Evolutionary conservation across 53 echinoderm and acorn worm genomes (phyloP).

Genomic region (Stichopus horrens): DNA sequence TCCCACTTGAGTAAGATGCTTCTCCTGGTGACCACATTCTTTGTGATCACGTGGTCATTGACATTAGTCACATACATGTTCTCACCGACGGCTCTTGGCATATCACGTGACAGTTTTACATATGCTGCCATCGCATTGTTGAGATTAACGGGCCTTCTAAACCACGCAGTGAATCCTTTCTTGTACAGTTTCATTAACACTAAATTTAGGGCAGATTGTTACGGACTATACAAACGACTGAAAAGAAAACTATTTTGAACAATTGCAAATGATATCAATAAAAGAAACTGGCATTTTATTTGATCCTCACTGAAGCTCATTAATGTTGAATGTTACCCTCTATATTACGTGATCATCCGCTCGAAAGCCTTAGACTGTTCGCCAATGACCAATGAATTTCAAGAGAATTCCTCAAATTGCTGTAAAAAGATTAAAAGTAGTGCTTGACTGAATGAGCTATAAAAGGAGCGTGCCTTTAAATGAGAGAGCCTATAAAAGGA

Average conservation of each 20-base stretch:
- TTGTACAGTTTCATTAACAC: neutral
- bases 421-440: too few species aligned
- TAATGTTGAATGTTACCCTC: too few species aligned
- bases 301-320: too few species aligned
- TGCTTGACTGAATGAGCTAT: too few species aligned
- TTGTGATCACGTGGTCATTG: conserved; percentile 9
- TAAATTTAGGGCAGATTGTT: neutral
- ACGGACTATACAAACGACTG: neutral
- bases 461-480: too few species aligned
- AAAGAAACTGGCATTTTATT: too few species aligned
- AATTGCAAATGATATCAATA: too few species aligned
- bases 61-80: neutral
- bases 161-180: neutral
- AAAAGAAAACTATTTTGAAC: neutral
- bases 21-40: neutral
- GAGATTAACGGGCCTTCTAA: neutral
- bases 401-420: too few species aligned
- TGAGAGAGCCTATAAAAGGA: too few species aligned
- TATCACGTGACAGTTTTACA: neutral
- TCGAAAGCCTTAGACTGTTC: too few species aligned
- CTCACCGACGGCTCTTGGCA: neutral
- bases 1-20: neutral
- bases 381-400: too few species aligned
- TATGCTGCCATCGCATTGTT: neutral
- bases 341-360: too few species aligned